A percentile compares a stretch with the other conserved stretches of the same genome.
Evolutionary conservation across 2,113 vertebrate species (phyloP).

Genomic region (Lepidothrix coronata): DNA sequence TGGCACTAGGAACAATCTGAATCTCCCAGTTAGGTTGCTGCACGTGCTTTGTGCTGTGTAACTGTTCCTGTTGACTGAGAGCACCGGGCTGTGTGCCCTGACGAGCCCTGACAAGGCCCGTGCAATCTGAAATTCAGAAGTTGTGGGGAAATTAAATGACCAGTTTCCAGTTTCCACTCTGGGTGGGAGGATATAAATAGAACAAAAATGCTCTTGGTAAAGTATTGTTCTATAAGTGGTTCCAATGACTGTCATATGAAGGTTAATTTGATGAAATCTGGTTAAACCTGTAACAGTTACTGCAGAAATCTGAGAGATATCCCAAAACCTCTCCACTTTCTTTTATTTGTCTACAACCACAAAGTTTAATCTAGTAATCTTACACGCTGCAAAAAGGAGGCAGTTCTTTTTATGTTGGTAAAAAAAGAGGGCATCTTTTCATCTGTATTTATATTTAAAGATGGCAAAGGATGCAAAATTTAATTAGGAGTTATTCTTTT

Average conservation of each 20-base stretch:
- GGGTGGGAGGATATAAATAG: not conserved
- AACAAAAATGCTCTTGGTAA: not conserved
- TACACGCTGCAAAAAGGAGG: not conserved
- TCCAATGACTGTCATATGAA: not conserved
- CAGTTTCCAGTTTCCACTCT: not conserved
- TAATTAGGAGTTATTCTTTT: not conserved
- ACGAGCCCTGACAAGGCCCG: not conserved
- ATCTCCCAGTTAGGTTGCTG: not conserved
- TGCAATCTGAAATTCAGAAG: not conserved
- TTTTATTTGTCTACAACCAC: not conserved
- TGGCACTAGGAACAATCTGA: not conserved
- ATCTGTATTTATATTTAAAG: not conserved
- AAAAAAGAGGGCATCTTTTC: not conserved
- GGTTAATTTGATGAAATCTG: not conserved
- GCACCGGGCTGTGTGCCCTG: not conserved
- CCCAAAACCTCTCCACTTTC: not conserved
- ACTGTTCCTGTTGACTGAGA: not conserved
- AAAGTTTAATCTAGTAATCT: not conserved
- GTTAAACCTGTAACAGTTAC: not conserved
- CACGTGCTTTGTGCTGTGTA: not conserved
- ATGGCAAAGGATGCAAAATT: not conserved
- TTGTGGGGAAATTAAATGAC: not conserved
- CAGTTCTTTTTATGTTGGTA: not conserved
- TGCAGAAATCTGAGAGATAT: not conserved
- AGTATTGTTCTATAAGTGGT: not conserved